Conservation (phyloP, 2,797 vertebrate genomes). For the Aulostomus chinensis region DNA sequence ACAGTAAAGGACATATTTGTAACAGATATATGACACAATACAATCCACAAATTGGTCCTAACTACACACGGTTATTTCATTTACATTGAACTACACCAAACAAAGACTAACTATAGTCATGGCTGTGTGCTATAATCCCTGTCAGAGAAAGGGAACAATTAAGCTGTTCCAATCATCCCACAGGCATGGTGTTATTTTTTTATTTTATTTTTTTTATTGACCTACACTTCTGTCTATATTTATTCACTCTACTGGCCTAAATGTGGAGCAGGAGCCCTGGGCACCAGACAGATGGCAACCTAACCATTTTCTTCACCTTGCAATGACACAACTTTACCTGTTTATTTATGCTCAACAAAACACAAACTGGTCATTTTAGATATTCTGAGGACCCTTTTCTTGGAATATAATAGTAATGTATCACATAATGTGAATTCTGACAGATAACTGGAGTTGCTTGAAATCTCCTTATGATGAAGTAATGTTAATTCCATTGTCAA, state of each 20-base stretch:
- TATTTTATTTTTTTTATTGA: constrained; percentile 46
- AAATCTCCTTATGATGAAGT: no score
- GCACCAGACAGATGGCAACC: constrained; percentile 45
- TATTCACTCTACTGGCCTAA: constrained; percentile 44
- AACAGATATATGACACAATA: no score
- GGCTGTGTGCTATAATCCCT: constrained; percentile 22
- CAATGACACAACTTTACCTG: constrained; percentile 44
- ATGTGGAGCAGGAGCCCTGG: constrained; percentile 54
- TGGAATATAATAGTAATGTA: no score
- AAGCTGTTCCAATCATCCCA: constrained; percentile 44
- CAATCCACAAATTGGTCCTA: no score
- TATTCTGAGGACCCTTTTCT: background rate
- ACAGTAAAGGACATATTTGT: no score
- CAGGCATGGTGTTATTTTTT: constrained; percentile 45
- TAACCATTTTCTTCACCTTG: constrained; percentile 44
- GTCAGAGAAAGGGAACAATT: constrained; percentile 45
- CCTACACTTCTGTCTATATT: constrained; percentile 60
- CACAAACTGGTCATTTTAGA: constrained; percentile 32
- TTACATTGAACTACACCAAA: no score
- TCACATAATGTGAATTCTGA: no score
- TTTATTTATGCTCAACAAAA: constrained; percentile 32
- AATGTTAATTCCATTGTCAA: no score
- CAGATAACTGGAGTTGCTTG: no score
- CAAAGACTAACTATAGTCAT: no score
- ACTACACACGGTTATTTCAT: no score